A percentile compares a stretch with the other conserved stretches of the same genome.
Conservation (phyloP, 2,888 invertebrate species). For the Amiota minor region DNA sequence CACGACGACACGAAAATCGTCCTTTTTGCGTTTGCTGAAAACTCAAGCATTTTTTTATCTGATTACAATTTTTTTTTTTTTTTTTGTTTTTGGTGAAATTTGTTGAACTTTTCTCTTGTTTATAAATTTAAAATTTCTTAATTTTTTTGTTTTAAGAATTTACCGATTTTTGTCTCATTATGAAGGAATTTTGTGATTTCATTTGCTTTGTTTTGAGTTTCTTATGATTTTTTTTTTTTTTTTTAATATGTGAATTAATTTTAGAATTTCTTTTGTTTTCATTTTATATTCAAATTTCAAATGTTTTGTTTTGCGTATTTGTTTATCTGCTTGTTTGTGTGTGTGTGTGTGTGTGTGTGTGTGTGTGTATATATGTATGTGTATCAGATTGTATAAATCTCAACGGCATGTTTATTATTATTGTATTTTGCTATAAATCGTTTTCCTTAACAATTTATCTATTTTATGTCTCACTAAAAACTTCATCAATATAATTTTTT, state of each 20-base stretch:
- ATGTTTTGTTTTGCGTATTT: conserved; percentile 5
- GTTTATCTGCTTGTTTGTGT: conserved; percentile 20
- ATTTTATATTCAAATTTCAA: background rate
- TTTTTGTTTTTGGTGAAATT: conserved; percentile 39
- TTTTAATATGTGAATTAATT: conserved; percentile 2
- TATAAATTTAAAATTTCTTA: conserved; percentile 6
- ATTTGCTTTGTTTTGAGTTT: conserved; percentile 26
- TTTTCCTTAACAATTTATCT: too few relatives aligned
- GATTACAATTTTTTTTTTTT: conserved; percentile 26
- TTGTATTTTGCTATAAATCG: too few relatives aligned
- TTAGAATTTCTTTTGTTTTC: conserved; percentile 1
- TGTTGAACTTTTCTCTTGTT: conserved; percentile 29
- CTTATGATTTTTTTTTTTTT: conserved; percentile 18
- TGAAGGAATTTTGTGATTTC: conserved; percentile 33
- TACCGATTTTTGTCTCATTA: conserved; percentile 20
- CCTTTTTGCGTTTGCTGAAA: conserved; percentile 12
- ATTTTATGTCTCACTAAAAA: background rate
- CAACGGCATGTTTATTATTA: background rate
- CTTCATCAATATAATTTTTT: conserved; percentile 33
- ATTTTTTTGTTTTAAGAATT: background rate
- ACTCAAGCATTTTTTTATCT: conserved; percentile 17
- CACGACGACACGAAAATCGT: background rate
- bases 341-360: conserved; percentile 18
- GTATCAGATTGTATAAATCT: conserved; percentile 4
- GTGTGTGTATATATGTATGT: conserved; percentile 21